These are phyloP conservation scores for Toxotes jaculatrix DNA, from an alignment of 2,113 vertebrate genomes.

Conservation along the genomic window DNA sequence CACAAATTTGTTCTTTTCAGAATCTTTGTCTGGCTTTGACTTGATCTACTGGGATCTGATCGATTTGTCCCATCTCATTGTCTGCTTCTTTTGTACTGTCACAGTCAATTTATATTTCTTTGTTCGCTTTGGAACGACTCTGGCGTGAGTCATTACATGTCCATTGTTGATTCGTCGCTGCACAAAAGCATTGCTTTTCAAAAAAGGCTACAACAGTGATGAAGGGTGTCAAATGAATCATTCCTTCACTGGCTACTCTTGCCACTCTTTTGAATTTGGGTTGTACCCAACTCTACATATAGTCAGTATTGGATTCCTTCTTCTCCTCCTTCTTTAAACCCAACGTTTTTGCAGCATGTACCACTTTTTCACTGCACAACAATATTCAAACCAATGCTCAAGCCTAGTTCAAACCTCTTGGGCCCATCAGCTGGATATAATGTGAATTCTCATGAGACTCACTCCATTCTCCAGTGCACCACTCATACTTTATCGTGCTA, in stretches of 20 bases:
- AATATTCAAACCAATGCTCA: not conserved
- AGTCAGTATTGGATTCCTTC: constrained; percentile 4
- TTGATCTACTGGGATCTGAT: constrained; percentile 57
- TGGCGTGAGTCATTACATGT: constrained; percentile 70
- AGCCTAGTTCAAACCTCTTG: not conserved
- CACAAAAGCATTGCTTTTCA: constrained; percentile 63
- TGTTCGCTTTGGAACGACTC: constrained; percentile 63
- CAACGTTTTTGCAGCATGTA: not conserved
- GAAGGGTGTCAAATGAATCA: constrained; percentile 72
- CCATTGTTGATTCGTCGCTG: constrained; percentile 64
- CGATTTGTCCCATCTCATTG: constrained; percentile 61
- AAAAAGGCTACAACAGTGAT: constrained; percentile 45
- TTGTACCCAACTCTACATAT: constrained; percentile 3
- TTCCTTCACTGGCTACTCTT: constrained; percentile 50
- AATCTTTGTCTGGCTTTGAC: constrained; percentile 48
- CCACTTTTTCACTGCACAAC: constrained; percentile 10
- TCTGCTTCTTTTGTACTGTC: constrained; percentile 61
- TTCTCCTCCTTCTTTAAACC: not conserved
- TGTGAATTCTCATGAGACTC: not conserved
- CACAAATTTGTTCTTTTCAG: constrained; percentile 10
- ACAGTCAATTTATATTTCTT: constrained; percentile 65
- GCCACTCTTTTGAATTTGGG: constrained; percentile 36
- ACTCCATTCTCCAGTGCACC: not conserved
- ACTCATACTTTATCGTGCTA: constrained; percentile 3
- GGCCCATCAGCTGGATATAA: constrained; percentile 3